These are phyloP conservation scores for Probaryconus sp. DNA, from an alignment of 1,140 invertebrate species.

Conservation along the genomic window DNA sequence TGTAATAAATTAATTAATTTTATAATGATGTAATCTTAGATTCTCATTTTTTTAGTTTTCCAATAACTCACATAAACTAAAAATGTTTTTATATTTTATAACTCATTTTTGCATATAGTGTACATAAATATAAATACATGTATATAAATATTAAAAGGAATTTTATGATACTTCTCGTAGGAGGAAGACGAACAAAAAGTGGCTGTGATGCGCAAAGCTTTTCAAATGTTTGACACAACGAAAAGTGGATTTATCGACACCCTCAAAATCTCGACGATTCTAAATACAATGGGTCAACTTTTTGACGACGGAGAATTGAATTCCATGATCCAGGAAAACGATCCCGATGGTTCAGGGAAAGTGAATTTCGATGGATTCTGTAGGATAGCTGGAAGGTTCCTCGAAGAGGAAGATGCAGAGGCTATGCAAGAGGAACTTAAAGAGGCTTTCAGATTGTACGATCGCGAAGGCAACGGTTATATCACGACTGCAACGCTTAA, in stretches of 20 bases:
- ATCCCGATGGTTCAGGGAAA: slow-evolving; percentile 90
- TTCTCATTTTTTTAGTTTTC: too few species aligned
- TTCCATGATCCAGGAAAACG: slow-evolving; percentile 89
- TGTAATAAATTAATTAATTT: not conserved
- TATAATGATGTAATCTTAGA: too few species aligned
- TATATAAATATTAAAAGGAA: too few species aligned
- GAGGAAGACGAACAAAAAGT: slow-evolving; percentile 90
- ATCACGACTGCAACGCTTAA: slow-evolving; percentile 94
- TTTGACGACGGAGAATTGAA: slow-evolving; percentile 93
- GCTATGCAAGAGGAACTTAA: slow-evolving; percentile 96
- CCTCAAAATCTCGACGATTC: slow-evolving; percentile 91
- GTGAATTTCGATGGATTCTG: slow-evolving; percentile 97
- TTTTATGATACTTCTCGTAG: too few species aligned
- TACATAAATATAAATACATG: slow-evolving; percentile 7
- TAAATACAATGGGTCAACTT: slow-evolving; percentile 95
- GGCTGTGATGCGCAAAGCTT: slow-evolving; percentile 93
- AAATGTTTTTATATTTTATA: too few species aligned
- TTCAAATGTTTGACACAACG: slow-evolving; percentile 96
- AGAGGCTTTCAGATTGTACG: slow-evolving; percentile 93
- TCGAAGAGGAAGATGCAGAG: slow-evolving; percentile 93
- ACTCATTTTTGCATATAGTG: not conserved
- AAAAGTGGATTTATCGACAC: slow-evolving; percentile 94
- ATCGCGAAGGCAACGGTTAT: slow-evolving; percentile 92
- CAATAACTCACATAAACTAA: too few species aligned
- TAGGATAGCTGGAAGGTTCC: slow-evolving; percentile 91